Evolutionary conservation across 2,797 vertebrate species (phyloP), one percentile per base, ranked within the genome.

Genomic region (Hozukius guyotensis): DNA sequence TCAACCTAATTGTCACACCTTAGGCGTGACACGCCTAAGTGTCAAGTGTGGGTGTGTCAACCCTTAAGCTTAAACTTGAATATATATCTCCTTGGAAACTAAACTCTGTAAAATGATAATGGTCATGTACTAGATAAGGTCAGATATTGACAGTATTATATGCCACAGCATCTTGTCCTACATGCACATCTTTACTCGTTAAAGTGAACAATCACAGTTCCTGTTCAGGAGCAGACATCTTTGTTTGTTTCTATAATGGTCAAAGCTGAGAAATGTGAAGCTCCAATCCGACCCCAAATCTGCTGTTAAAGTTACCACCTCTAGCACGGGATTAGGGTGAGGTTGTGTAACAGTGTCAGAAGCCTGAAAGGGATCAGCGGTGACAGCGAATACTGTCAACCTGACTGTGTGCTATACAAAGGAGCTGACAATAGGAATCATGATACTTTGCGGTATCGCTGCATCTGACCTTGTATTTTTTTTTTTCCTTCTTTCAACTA

Each of bases 261-360:
- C 42, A 20, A 73, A 27, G 29, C 57, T 53, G 32, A 29, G 77
- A 42, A 24, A 24, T 42, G 36, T 63, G 52, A 77, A 66, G 25
- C 24, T n/a, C 22, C 80, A 86, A 90, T 85, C 84, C 80, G 78
- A 88, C 42, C 20, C 22, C 22, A 73, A 61, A 86, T 85, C 85
- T 81, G 82, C 75, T 14, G n/a, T 75, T 88, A 76, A 75, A 79
- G n/a, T 72, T 62, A 77, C 24, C 36, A 67, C 62, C 56, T 77
- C 55, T 25, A 55, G 75, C 5, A 16, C 11, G 46, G 69, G 86
- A 90, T 90, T 90, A 87, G 64, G 27, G 25, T 0, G 27, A 46
- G 66, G 66, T 92, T 93, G 60, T 70, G 10, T 84, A 93, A 93
- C 86, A 29, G 72, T 49, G 42, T 25, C 46, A 66, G 72, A 42